phyloP scores from a whole-genome alignment of 1,140 invertebrate genomes.

The Lepeophtheirus salmonis region DNA sequence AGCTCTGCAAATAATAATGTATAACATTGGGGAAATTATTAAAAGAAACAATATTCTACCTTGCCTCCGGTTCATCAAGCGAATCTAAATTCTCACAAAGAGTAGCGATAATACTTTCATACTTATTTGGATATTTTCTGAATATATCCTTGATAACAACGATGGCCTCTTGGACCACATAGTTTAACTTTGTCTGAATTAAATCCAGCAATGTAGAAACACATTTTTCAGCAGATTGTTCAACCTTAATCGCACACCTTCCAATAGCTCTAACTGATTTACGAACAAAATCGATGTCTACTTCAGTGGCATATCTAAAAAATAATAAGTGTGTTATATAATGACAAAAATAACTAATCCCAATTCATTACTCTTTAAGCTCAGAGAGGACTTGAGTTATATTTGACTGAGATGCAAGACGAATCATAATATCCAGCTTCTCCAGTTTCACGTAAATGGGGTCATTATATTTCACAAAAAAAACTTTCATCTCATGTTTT shows the following conservation, averaged over 20 bases:
- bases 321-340: constrained; percentile 3
- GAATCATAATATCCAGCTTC: constrained; percentile 98
- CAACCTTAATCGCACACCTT: constrained; percentile 97
- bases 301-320: constrained; percentile 72
- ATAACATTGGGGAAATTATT: not conserved
- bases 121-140: constrained; percentile 98
- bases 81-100: constrained; percentile 95
- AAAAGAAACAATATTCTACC: constrained; percentile 29
- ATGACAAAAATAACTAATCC: not conserved
- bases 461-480: constrained; percentile 99
- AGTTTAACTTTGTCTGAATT: constrained; percentile 98
- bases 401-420: constrained; percentile 89
- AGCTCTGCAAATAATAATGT: constrained; percentile 38
- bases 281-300: constrained; percentile 99
- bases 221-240: constrained; percentile 92
- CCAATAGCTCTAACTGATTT: constrained; percentile 97
- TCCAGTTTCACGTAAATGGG: constrained; percentile 99
- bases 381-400: constrained; percentile 97
- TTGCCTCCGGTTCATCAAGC: constrained; percentile 92
- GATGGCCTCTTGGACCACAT: constrained; percentile 98
- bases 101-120: constrained; percentile 98
- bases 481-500: constrained; percentile 99
- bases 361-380: constrained; percentile 48
- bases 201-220: constrained; percentile 95
- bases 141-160: constrained; percentile 99